Percentiles rank a stretch among this genome's conserved stretches.
Evolutionary conservation across 1,140 invertebrate genomes (phyloP).

Genomic region (Bombus picipes): DNA sequence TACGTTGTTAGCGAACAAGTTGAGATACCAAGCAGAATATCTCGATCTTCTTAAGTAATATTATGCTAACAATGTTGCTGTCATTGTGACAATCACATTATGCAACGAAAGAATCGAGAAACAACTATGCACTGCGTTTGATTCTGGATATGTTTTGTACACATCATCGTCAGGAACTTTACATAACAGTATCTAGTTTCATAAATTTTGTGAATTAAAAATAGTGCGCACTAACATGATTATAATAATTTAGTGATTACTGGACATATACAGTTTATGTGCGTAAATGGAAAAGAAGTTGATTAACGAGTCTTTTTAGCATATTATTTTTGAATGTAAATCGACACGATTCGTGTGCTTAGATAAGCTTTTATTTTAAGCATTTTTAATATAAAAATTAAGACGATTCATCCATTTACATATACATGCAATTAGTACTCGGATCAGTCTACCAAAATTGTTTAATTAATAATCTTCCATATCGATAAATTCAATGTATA

Average conservation of each 20-base stretch:
- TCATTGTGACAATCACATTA: not conserved
- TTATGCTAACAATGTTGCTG: not conserved
- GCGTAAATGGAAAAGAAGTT: not conserved
- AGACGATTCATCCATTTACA: too few species aligned
- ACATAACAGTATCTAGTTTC: not conserved
- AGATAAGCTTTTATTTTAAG: not conserved
- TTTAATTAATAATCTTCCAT: too few species aligned
- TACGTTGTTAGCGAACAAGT: not conserved
- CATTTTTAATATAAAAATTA: too few species aligned
- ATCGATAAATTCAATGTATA: too few species aligned
- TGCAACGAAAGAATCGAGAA: not conserved
- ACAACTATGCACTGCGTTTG: not conserved
- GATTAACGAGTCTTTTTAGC: slow-evolving; percentile 23
- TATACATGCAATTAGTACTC: too few species aligned
- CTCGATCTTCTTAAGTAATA: not conserved
- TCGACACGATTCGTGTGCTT: not conserved
- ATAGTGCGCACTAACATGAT: not conserved
- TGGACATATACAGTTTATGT: not conserved
- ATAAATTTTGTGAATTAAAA: not conserved
- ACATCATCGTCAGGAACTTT: not conserved
- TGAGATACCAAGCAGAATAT: not conserved
- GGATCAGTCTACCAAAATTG: too few species aligned
- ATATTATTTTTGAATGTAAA: not conserved
- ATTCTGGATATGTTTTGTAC: not conserved
- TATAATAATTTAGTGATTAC: not conserved